phyloP scores from a whole-genome alignment of 2,113 vertebrate species.

The Paratilapia polleni region DNA sequence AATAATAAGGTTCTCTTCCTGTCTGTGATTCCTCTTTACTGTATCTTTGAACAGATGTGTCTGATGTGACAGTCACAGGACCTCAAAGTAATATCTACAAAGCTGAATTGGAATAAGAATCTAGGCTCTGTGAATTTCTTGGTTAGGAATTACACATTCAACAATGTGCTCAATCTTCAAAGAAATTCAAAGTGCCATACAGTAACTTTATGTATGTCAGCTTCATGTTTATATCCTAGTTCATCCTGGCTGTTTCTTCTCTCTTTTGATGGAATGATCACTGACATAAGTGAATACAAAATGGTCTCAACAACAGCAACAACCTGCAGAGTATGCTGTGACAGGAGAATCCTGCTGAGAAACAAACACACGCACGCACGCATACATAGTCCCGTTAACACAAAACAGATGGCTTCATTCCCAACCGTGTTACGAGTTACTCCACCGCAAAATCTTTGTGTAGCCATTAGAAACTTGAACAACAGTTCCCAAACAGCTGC shows the following conservation, averaged over 20 bases:
- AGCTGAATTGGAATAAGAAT: not conserved
- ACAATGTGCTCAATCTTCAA: constrained; percentile 11
- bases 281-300: constrained; percentile 9
- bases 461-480: constrained; percentile 47
- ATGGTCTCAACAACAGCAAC: not conserved
- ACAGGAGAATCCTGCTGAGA: not conserved
- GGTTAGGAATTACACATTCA: not conserved
- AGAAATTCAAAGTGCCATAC: too few relatives aligned
- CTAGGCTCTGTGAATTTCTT: not conserved
- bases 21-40: not conserved
- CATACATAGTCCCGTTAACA: constrained; percentile 14
- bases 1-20: not conserved
- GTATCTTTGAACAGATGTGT: not conserved
- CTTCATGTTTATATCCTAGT: not conserved
- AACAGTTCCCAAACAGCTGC: constrained; percentile 48
- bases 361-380: not conserved
- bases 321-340: constrained; percentile 7
- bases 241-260: not conserved
- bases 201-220: not conserved
- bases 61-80: not conserved
- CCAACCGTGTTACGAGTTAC: constrained; percentile 22
- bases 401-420: constrained; percentile 65
- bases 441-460: constrained; percentile 21
- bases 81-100: not conserved
- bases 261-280: not conserved